These are phyloP conservation scores for Dorcus parallelipipedus DNA, from an alignment of 2,888 invertebrate genomes.

Conservation along the genomic window DNA sequence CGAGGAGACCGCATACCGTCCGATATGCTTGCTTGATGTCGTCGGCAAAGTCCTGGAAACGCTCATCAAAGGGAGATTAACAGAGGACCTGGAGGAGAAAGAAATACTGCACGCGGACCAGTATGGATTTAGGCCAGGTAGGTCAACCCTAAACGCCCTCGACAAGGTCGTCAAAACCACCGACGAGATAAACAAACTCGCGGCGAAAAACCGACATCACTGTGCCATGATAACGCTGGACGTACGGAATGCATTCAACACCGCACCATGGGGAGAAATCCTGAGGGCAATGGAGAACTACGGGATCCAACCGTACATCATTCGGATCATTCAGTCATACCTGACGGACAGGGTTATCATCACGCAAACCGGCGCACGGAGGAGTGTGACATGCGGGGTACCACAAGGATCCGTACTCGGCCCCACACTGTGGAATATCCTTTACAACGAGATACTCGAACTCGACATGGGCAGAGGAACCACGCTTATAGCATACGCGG, in stretches of 20 bases:
- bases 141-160: too few species aligned
- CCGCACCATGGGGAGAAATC: constrained; percentile 17
- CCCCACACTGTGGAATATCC: constrained; percentile 11
- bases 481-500: too few species aligned
- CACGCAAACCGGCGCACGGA: constrained; percentile 5
- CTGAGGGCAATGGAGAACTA: constrained; percentile 7
- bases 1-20: too few species aligned
- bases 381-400: constrained; percentile 12
- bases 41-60: too few species aligned
- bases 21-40: too few species aligned
- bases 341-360: constrained; percentile 14
- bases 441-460: constrained; percentile 16
- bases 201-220: too few species aligned
- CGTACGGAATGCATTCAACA: constrained; percentile 24
- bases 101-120: too few species aligned
- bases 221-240: constrained; percentile 10
- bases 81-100: too few species aligned
- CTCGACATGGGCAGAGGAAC: not conserved
- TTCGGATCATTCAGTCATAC: constrained; percentile 10
- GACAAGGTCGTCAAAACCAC: too few species aligned
- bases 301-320: constrained; percentile 8
- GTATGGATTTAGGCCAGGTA: too few species aligned
- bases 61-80: too few species aligned
- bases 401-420: constrained; percentile 14
- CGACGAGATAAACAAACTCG: too few species aligned